Evolutionary conservation across 2,888 invertebrate species (phyloP).

Genomic region (Hololepta plana): DNA sequence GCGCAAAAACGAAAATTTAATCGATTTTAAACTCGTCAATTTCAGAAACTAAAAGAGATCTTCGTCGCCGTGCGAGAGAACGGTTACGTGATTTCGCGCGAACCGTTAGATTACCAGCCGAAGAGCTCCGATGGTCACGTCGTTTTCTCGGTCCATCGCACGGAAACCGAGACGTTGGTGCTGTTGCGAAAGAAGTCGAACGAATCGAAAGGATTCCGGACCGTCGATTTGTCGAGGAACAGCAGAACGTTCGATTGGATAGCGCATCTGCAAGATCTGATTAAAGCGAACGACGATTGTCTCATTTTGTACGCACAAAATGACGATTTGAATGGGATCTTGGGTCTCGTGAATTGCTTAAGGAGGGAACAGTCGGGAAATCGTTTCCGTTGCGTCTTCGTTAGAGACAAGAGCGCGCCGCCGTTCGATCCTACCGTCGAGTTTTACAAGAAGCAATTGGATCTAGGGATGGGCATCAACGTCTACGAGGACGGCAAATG

Average conservation of each 20-base stretch:
- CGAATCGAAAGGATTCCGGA: conserved; percentile 1
- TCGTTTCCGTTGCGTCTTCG: conserved; percentile 23
- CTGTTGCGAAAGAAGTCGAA: not conserved
- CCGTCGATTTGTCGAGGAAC: conserved; percentile 1
- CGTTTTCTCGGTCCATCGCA: no score
- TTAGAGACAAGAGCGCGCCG: conserved; percentile 34
- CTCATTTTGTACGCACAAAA: conserved; percentile 43
- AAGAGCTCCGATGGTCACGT: no score
- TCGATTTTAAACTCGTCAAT: no score
- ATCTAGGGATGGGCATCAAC: conserved; percentile 60
- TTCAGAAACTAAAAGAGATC: no score
- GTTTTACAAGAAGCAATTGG: conserved; percentile 44
- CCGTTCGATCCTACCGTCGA: conserved; percentile 40
- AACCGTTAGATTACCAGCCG: no score
- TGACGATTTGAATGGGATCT: conserved; percentile 29
- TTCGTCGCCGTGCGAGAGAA: no score
- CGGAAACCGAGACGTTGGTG: no score
- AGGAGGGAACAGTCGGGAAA: conserved; percentile 36
- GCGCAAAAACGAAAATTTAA: no score
- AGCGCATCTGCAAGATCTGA: conserved; percentile 5
- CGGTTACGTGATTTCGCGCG: no score
- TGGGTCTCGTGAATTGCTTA: conserved; percentile 51
- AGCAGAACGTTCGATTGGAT: conserved; percentile 6
- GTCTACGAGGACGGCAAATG: conserved; percentile 39
- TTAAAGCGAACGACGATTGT: conserved; percentile 25